Evolutionary conservation across 2,113 vertebrate species (phyloP).

Genomic region (Vulpes ferrilata): DNA sequence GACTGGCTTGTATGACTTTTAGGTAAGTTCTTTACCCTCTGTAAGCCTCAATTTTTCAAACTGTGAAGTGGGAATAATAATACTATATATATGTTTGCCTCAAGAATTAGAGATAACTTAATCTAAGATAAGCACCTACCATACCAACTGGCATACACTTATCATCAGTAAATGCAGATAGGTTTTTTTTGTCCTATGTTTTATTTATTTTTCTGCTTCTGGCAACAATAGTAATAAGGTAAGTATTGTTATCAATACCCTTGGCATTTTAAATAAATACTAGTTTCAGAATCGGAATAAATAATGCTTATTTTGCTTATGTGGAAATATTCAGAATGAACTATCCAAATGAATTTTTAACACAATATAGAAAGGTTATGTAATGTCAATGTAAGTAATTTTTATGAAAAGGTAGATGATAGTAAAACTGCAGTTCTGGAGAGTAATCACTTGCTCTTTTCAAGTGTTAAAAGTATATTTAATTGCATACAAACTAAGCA

Average conservation of each 20-base stretch:
- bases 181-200: not conserved
- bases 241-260: not conserved
- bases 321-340: not conserved
- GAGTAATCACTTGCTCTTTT: not conserved
- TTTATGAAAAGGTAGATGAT: not conserved
- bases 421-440: not conserved
- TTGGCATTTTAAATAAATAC: not conserved
- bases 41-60: not conserved
- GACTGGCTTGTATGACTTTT: not conserved
- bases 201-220: not conserved
- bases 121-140: not conserved
- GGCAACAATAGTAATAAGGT: not conserved
- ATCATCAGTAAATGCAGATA: not conserved
- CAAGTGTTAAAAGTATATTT: not conserved
- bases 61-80: not conserved
- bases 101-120: not conserved
- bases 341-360: not conserved
- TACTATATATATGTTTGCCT: not conserved
- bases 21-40: not conserved
- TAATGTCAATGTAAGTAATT: not conserved
- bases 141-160: not conserved
- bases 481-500: not conserved
- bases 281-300: not conserved
- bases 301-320: not conserved
- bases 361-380: not conserved